Evolutionary conservation across 2,797 vertebrate genomes (phyloP).

Genomic region (Bryconaethiops microstoma): DNA sequence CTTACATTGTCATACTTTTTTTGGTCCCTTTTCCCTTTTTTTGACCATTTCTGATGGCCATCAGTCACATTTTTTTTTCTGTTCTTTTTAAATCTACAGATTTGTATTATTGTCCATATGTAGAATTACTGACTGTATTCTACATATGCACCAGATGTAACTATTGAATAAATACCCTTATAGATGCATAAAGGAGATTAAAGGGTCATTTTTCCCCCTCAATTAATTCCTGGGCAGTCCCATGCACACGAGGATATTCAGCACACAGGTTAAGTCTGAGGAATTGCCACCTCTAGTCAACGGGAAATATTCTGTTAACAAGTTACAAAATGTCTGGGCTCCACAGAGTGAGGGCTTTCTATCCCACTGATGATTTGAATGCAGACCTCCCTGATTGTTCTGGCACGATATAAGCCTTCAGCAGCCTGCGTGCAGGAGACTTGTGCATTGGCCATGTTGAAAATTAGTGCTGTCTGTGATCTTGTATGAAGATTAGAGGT

Average conservation of each 20-base stretch:
- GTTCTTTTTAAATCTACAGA: not conserved
- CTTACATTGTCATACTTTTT: too few species aligned
- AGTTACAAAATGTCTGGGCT: not conserved
- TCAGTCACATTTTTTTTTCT: too few species aligned
- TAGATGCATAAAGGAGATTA: not conserved
- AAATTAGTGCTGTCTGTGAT: not conserved
- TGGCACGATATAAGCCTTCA: not conserved
- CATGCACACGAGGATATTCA: not conserved
- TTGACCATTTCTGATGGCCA: too few species aligned
- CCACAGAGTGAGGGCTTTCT: not conserved
- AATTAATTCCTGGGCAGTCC: not conserved
- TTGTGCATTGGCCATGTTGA: not conserved
- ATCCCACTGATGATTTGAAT: not conserved
- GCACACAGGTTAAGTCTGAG: not conserved
- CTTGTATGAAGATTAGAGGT: not conserved
- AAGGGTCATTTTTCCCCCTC: too few species aligned
- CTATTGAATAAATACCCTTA: not conserved
- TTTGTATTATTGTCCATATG: not conserved
- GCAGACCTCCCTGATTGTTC: not conserved
- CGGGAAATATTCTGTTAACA: not conserved
- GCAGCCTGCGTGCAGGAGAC: not conserved
- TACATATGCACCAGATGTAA: not conserved
- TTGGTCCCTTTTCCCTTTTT: too few species aligned
- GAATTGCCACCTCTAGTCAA: not conserved
- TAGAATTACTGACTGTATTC: not conserved